Evolutionary conservation across 2,113 vertebrate genomes (phyloP).

Genomic region (Bagarius yarrelli): DNA sequence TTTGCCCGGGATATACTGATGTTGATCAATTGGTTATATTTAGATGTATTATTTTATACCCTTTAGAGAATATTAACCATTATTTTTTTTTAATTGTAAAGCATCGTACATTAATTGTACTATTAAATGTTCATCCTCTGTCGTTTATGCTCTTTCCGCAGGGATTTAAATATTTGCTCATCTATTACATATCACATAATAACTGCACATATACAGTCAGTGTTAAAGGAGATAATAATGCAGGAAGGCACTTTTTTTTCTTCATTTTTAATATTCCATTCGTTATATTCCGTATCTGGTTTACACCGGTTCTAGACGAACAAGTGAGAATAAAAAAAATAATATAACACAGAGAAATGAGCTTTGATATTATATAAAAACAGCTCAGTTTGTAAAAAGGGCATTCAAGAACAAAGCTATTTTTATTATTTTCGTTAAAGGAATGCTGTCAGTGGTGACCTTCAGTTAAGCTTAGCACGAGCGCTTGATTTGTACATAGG

Average conservation of each 20-base stretch:
- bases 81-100: constrained; percentile 35
- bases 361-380: constrained; percentile 61
- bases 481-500: constrained; percentile 70
- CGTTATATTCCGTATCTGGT: constrained; percentile 21
- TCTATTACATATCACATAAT: constrained; percentile 25
- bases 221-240: constrained; percentile 55
- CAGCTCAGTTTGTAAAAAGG: constrained; percentile 63
- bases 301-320: constrained; percentile 44
- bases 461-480: constrained; percentile 62
- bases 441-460: constrained; percentile 59
- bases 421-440: constrained; percentile 64
- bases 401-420: constrained; percentile 64
- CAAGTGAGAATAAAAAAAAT: constrained; percentile 2
- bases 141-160: constrained; percentile 45
- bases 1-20: constrained; percentile 30
- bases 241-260: constrained; percentile 41
- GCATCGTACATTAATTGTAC: constrained; percentile 29
- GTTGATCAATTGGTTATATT: constrained; percentile 35
- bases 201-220: constrained; percentile 11
- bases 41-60: constrained; percentile 45
- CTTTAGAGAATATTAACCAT: constrained; percentile 44
- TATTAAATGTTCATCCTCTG: constrained; percentile 40
- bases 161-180: constrained; percentile 39
- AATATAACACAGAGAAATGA: constrained; percentile 11
- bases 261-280: constrained; percentile 44